These are phyloP conservation scores for Microtus pennsylvanicus DNA, from an alignment of 2,113 vertebrate species.

Conservation along the genomic window DNA sequence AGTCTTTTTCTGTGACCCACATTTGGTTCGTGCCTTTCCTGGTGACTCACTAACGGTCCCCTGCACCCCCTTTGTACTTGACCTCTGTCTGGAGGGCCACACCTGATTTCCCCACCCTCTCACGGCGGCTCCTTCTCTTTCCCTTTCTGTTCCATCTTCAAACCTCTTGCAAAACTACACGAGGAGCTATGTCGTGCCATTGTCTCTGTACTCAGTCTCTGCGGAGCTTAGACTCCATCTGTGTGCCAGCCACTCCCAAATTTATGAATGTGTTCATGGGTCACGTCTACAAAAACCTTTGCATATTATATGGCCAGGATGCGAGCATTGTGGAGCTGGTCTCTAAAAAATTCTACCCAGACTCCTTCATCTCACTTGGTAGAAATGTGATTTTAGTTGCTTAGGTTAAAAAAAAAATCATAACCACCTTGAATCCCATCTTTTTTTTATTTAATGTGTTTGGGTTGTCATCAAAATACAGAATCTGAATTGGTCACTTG, in stretches of 20 bases:
- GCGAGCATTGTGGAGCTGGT: background rate
- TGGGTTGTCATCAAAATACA: background rate
- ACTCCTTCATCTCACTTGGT: background rate
- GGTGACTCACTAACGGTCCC: background rate
- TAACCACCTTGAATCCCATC: background rate
- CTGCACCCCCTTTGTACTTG: background rate
- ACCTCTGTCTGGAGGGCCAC: background rate
- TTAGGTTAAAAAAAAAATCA: constrained; percentile 26
- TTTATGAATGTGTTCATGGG: background rate
- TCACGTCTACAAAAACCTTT: background rate
- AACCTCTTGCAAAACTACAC: background rate
- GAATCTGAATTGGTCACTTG: background rate
- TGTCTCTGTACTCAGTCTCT: background rate
- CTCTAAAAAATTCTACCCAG: background rate
- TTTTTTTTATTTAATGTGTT: background rate
- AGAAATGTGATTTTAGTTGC: background rate
- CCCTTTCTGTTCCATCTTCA: background rate
- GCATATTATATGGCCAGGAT: background rate
- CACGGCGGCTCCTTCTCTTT: background rate
- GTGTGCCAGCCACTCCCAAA: background rate
- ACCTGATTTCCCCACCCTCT: background rate
- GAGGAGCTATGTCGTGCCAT: background rate
- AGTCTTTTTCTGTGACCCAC: background rate
- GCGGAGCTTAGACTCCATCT: background rate
- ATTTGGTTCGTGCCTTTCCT: background rate